phyloP scores from a whole-genome alignment of 2,113 vertebrate species.

The Gila orcuttii region DNA sequence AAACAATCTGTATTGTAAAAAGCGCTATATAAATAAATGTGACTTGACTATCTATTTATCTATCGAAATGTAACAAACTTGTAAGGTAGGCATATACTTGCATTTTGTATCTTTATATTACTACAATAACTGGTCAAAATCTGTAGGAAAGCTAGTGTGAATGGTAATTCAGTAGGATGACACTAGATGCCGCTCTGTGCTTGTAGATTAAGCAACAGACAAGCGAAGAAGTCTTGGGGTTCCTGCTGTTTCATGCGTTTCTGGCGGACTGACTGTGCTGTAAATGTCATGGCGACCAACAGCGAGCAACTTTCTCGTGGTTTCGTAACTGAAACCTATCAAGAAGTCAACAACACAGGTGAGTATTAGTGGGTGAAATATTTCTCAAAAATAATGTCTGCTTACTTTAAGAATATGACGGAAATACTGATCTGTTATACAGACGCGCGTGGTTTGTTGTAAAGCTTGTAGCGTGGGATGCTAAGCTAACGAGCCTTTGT shows the following conservation, averaged over 20 bases:
- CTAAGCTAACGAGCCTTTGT: conserved; percentile 42
- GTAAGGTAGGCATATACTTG: no score
- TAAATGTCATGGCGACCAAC: conserved; percentile 61
- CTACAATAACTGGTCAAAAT: no score
- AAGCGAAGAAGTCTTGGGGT: background rate
- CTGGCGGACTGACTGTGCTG: conserved; percentile 39
- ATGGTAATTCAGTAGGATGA: background rate
- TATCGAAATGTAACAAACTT: background rate
- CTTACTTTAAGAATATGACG: no score
- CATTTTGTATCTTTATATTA: no score
- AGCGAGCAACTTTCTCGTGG: conserved; percentile 45
- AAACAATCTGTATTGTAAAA: no score
- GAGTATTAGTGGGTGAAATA: background rate
- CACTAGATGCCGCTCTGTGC: conserved; percentile 37
- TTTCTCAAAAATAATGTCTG: background rate
- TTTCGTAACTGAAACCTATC: conserved; percentile 45
- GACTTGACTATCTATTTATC: background rate
- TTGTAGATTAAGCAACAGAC: background rate
- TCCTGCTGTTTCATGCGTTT: conserved; percentile 35
- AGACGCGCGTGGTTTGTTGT: background rate
- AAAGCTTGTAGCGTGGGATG: conserved; percentile 19
- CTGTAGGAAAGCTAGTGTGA: background rate
- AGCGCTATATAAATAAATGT: no score
- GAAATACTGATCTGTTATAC: background rate
- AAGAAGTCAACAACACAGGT: conserved; percentile 19